phyloP scores from a whole-genome alignment of 1,140 invertebrate genomes.

The Atta texana region DNA sequence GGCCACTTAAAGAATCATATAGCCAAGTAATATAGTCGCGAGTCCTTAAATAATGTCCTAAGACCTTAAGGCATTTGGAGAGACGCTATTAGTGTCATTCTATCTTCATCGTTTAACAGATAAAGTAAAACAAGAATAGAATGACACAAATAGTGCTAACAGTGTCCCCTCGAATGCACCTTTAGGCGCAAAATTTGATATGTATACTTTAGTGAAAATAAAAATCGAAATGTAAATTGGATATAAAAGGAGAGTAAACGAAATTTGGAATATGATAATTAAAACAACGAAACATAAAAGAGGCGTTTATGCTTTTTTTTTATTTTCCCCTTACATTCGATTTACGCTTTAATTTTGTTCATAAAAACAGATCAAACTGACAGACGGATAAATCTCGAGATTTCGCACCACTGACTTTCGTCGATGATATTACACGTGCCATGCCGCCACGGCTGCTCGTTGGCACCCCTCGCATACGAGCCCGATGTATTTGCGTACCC shows the following conservation, averaged over 20 bases:
- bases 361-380: not conserved
- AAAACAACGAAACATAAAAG: too few relatives aligned
- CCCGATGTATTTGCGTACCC: conserved; percentile 83
- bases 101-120: too few relatives aligned
- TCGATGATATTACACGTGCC: conserved; percentile 50
- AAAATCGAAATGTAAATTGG: too few relatives aligned
- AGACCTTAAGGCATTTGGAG: not conserved
- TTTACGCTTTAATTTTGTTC: too few relatives aligned
- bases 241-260: too few relatives aligned
- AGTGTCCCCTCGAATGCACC: too few relatives aligned
- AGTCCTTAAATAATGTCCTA: not conserved
- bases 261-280: too few relatives aligned
- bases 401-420: conserved; percentile 38
- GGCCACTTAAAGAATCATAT: not conserved
- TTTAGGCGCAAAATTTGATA: not conserved
- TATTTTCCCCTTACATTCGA: too few relatives aligned
- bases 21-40: not conserved
- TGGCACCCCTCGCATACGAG: conserved; percentile 82
- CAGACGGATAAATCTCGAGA: not conserved
- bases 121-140: too few relatives aligned
- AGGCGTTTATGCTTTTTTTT: not conserved
- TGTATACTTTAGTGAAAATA: too few relatives aligned
- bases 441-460: conserved; percentile 47
- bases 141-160: too few relatives aligned
- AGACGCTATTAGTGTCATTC: too few relatives aligned